Percentiles rank a stretch among this genome's conserved stretches.
These are phyloP conservation scores for Hyalella azteca DNA, from an alignment of 2,888 invertebrate genomes.

Conservation along the genomic window DNA sequence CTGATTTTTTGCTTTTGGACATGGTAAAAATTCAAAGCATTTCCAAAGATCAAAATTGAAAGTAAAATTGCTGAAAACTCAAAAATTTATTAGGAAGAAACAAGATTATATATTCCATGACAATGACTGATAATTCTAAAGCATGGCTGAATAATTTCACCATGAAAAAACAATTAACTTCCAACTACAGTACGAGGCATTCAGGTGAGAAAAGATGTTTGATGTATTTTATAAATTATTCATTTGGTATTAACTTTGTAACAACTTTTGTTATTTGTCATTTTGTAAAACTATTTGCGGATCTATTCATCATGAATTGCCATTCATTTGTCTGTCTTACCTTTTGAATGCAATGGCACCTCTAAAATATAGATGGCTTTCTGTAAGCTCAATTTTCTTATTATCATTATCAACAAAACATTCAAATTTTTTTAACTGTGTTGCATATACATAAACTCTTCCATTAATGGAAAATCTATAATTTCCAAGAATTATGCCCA, in stretches of 20 bases:
- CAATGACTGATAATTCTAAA: conserved; percentile 70
- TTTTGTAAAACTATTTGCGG: neutral
- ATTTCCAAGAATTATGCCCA: too few relatives aligned
- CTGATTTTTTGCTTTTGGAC: too few relatives aligned
- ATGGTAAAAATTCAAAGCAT: too few relatives aligned
- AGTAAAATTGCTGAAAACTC: too few relatives aligned
- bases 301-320: neutral
- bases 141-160: conserved; percentile 89
- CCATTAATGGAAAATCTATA: too few relatives aligned
- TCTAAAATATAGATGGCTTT: neutral
- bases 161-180: conserved; percentile 76
- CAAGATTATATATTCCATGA: too few relatives aligned
- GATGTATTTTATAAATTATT: neutral
- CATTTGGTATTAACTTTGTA: neutral
- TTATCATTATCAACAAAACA: neutral
- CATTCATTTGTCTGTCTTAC: neutral
- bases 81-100: too few relatives aligned
- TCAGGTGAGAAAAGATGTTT: conserved; percentile 71
- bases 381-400: neutral
- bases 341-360: neutral
- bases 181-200: conserved; percentile 79
- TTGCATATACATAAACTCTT: too few relatives aligned
- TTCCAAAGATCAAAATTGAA: too few relatives aligned
- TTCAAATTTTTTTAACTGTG: too few relatives aligned
- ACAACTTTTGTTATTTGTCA: neutral